Conservation (phyloP, 2,113 vertebrate species). For the Anseranas semipalmata region DNA sequence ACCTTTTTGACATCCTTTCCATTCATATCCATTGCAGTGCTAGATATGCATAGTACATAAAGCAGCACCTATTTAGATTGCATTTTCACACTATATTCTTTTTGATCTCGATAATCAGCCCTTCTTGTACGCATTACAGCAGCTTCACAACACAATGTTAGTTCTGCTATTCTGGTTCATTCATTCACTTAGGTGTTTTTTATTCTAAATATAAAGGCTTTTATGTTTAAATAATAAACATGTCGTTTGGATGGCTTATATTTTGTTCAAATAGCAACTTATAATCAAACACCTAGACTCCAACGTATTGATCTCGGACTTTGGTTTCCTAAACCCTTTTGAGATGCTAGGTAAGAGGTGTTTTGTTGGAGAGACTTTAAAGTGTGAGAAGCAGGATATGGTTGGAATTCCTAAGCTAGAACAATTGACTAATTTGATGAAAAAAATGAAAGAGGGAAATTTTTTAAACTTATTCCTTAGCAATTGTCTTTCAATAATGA, state of each 20-base stretch:
- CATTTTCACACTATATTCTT: background rate
- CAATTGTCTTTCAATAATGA: background rate
- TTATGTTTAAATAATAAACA: background rate
- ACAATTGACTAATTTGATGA: constrained; percentile 29
- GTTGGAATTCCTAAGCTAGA: constrained; percentile 3
- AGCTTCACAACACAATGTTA: background rate
- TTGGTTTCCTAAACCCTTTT: constrained; percentile 4
- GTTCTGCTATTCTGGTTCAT: background rate
- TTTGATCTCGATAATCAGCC: background rate
- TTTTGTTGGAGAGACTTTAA: constrained; percentile 36
- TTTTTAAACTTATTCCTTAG: background rate
- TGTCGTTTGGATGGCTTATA: background rate
- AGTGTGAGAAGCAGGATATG: background rate
- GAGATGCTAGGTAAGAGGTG: background rate
- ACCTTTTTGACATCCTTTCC: background rate
- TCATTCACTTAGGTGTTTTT: background rate
- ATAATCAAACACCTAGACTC: background rate
- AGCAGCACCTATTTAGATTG: background rate
- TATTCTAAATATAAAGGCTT: background rate
- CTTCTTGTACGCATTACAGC: background rate
- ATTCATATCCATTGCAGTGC: background rate
- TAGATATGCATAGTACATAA: background rate
- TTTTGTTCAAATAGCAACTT: background rate
- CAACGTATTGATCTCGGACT: background rate
- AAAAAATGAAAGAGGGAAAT: background rate